Evolutionary conservation across 30 jellyfish, hydroid and myxozoan species (phyloP).

Genomic region (Turritopsis rubra): DNA sequence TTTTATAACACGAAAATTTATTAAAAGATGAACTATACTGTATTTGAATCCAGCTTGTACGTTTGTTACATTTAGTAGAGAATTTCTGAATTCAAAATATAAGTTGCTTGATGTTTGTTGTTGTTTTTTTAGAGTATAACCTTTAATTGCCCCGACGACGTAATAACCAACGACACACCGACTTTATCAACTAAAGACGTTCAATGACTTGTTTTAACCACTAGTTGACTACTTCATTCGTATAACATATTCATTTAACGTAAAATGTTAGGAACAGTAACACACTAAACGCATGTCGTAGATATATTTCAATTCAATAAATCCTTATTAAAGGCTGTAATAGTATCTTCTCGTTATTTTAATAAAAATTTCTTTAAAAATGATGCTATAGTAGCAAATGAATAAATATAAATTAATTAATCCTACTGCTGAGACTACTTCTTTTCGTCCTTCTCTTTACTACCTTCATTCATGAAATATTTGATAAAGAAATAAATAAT

Average conservation of each 20-base stretch:
- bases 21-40: too few species aligned
- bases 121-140: not conserved
- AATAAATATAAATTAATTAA: too few species aligned
- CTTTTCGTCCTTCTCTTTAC: too few species aligned
- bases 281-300: not conserved
- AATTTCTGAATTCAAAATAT: not conserved
- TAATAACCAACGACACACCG: not conserved
- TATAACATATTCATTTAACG: not conserved
- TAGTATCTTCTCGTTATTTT: too few species aligned
- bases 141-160: not conserved
- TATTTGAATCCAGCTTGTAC: not conserved
- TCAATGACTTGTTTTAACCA: not conserved
- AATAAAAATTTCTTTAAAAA: too few species aligned
- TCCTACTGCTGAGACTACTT: too few species aligned
- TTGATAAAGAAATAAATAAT: too few species aligned
- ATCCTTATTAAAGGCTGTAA: not conserved
- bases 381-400: too few species aligned
- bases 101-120: not conserved
- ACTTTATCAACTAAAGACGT: not conserved
- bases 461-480: too few species aligned
- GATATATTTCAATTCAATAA: too few species aligned
- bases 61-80: too few species aligned
- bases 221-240: not conserved
- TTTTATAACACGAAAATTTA: too few species aligned
- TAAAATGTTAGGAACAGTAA: not conserved